Evolutionary conservation across 2,113 vertebrate genomes (phyloP), one percentile per base, ranked within the genome.

Genomic region (Aplodontia rufa): DNA sequence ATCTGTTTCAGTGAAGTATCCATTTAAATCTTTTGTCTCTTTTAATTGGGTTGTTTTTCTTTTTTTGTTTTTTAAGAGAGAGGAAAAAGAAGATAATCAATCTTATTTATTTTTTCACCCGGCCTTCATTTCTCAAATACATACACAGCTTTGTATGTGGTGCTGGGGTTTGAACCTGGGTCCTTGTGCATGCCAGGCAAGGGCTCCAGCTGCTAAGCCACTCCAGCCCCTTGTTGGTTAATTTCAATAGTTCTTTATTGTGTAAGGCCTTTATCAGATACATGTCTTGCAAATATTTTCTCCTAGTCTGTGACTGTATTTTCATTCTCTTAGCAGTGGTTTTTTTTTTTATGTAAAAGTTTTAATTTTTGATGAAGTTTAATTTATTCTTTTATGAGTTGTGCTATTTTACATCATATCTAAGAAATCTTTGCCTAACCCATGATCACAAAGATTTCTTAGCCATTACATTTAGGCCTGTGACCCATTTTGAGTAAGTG

Each of bases 1-100:
- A n/a, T 82, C 64, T 90, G 66, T 93, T 94, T 94, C n/a, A 85
- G 8, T 88, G 11, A 95, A 64, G 12, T 75, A 22, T 53, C 53
- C 30, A 8, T 55, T 94, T 58, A 87, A 12, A 16, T 20, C 40
- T 85, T 51, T 69, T 58, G n/a, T 69, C 35, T 66, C 30, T 53
- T 82, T 80, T 75, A 5, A 51, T 45, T 81, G 37, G 42, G 22
- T 71, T 58, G 35, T 84, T 95, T 76, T n/a, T n/a, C n/a, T n/a
- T n/a, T n/a, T n/a, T n/a, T n/a, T n/a, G n/a, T n/a, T n/a, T n/a
- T n/a, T n/a, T n/a, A n/a, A n/a, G n/a, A n/a, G n/a, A n/a, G n/a
- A n/a, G n/a, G n/a, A n/a, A n/a, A n/a, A n/a, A n/a, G n/a, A n/a
- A n/a, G n/a, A n/a, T n/a, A n/a, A n/a, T n/a, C n/a, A n/a, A n/a